Percentiles rank a stretch among this genome's conserved stretches.
These are phyloP conservation scores for Drosophila repletoides DNA, from an alignment of 1,140 invertebrate species.

Conservation along the genomic window DNA sequence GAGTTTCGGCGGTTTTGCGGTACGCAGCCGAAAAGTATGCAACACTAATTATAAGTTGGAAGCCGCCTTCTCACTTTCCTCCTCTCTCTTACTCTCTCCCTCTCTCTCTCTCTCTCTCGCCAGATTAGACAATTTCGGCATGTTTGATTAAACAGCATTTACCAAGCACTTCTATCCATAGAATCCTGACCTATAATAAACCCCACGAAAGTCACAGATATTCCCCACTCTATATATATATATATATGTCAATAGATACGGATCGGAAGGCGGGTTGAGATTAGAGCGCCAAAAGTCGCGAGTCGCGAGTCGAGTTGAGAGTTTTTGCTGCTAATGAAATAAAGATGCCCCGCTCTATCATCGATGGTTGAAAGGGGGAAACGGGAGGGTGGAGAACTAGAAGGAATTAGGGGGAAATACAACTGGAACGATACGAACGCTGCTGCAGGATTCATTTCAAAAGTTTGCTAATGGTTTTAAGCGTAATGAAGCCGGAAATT, in stretches of 20 bases:
- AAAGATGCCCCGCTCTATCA: slow-evolving; percentile 27
- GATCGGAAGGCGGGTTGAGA: background rate
- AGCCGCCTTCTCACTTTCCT: slow-evolving; percentile 1
- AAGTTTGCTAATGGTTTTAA: slow-evolving; percentile 74
- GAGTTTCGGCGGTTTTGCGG: slow-evolving; percentile 28
- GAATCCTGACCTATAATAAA: background rate
- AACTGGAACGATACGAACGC: slow-evolving; percentile 1
- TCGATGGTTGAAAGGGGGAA: background rate
- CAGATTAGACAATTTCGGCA: slow-evolving; percentile 42
- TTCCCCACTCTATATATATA: slow-evolving; percentile 4
- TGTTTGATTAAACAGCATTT: slow-evolving; percentile 59
- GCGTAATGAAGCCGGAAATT: slow-evolving; percentile 77
- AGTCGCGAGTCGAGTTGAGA: slow-evolving; percentile 16
- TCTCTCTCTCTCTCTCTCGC: slow-evolving; percentile 3
- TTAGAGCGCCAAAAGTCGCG: slow-evolving; percentile 18
- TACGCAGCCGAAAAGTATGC: slow-evolving; percentile 26
- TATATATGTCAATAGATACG: slow-evolving; percentile 22
- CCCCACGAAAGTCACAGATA: slow-evolving; percentile 20
- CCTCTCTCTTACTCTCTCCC: background rate
- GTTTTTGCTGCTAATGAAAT: slow-evolving; percentile 53
- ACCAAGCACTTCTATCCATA: background rate
- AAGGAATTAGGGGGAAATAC: background rate
- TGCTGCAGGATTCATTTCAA: slow-evolving; percentile 48
- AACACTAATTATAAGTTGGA: slow-evolving; percentile 56
- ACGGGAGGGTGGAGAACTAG: background rate